phyloP scores from a whole-genome alignment of 2,888 invertebrate genomes.

The Portevinia maculata region DNA sequence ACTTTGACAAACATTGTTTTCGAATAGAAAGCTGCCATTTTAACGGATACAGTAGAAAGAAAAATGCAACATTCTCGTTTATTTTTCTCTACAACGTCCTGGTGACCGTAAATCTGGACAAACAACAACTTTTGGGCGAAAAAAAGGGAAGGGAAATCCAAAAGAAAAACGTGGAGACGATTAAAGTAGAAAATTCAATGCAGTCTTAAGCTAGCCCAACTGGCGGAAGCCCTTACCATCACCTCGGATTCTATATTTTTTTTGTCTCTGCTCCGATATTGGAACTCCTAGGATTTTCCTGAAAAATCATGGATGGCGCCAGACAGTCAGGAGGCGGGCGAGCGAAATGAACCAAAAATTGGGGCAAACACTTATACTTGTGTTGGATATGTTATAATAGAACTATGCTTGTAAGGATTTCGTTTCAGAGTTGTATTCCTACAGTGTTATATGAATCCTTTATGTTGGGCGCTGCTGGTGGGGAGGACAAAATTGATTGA shows the following conservation, averaged over 20 bases:
- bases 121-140: constrained; percentile 42
- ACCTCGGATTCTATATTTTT: constrained; percentile 30
- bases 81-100: constrained; percentile 16
- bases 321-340: constrained; percentile 70
- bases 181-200: constrained; percentile 64
- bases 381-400: background rate
- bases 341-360: constrained; percentile 69
- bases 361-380: constrained; percentile 51
- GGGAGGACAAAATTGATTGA: constrained; percentile 64
- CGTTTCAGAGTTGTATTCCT: constrained; percentile 3
- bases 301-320: constrained; percentile 65
- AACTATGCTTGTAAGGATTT: constrained; percentile 36
- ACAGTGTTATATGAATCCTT: background rate
- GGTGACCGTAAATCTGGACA: constrained; percentile 44
- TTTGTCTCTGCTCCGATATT: constrained; percentile 7
- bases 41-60: constrained; percentile 4
- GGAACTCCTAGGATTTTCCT: constrained; percentile 28
- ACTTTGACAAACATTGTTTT: constrained; percentile 39
- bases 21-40: constrained; percentile 40
- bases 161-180: constrained; percentile 27
- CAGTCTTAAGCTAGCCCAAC: constrained; percentile 31
- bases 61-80: constrained; percentile 30
- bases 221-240: constrained; percentile 31
- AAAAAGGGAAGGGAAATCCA: background rate
- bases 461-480: constrained; percentile 10